Evolutionary conservation across 2,113 vertebrate species (phyloP).

Genomic region (Tyrannus savana): DNA sequence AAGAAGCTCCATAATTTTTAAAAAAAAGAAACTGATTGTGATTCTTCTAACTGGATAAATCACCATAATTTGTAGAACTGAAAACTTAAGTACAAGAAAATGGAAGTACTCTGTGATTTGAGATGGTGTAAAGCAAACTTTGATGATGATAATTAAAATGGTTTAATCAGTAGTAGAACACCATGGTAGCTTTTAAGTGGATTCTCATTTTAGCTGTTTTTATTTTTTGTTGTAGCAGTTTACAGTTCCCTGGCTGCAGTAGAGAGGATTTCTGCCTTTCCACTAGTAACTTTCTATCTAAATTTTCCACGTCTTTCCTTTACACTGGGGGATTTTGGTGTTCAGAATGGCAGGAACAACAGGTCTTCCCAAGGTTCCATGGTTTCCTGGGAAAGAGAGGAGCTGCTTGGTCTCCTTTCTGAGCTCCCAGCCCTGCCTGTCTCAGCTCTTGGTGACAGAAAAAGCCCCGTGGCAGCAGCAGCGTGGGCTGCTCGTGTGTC

Average conservation of each 20-base stretch:
- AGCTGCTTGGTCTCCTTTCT: background rate
- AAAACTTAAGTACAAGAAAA: background rate
- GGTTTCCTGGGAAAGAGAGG: background rate
- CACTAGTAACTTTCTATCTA: background rate
- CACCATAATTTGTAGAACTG: background rate
- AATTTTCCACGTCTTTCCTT: background rate
- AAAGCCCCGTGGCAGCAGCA: background rate
- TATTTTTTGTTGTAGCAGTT: background rate
- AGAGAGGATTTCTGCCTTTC: background rate
- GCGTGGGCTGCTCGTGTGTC: fast-evolving
- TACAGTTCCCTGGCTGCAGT: background rate
- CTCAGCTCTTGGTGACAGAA: background rate
- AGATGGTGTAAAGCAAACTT: background rate
- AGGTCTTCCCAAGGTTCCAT: background rate
- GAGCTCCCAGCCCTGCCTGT: background rate
- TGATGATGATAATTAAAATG: background rate
- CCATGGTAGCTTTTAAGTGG: background rate
- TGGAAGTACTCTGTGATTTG: background rate
- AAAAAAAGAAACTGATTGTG: background rate
- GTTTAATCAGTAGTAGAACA: background rate
- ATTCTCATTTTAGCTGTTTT: background rate
- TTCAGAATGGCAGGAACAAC: background rate
- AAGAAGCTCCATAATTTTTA: background rate
- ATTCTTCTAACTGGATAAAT: background rate
- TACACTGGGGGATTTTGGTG: background rate